Evolutionary conservation across 92 coral and sea anemone species (phyloP), one percentile per base, ranked within the genome.

Genomic region (Anthopleura xanthogrammica): DNA sequence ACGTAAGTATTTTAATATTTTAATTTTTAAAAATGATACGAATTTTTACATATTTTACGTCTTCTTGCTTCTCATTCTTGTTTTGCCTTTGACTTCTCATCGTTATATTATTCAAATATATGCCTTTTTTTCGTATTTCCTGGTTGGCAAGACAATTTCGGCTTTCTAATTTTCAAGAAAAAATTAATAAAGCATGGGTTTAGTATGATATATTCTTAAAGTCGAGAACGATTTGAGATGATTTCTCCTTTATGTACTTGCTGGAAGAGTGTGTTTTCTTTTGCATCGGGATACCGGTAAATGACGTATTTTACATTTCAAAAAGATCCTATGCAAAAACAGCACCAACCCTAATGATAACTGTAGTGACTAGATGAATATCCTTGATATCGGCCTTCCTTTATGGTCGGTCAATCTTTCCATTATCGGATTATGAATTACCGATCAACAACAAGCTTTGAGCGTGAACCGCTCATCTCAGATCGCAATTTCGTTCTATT

Each of bases 341-440:
- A 68, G 42, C 42, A 24, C 36, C 23, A 29, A 36, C 42, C 74
- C 74, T 68, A 68, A 68, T 68, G 42, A 68, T 68, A 68, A 68
- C 74, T 68, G 74, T 36, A 68, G 42, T 68, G 14, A 68, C 74
- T 68, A 68, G 42, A 68, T 36, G 74, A 12, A 68, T 68, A 64
- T 64, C 72, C 72, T 64, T 16, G 36, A 64, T 64, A 68, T 68
- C 74, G 74, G 74, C 42, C 42, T 68, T 68, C 41, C 17, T 68
- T 23, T 68, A 64, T 36, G 11, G 74, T 36, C 74, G 43, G 74
- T 23, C 41, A 36, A 24, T 68, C 74, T 68, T 68, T 68, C 36
- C 6, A 29, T 68, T 68, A 68, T 68, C 41, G 74, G 74, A 68
- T 68, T 68, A 68, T 68, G 74, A 68, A 68, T 68, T 23, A 68